phyloP scores from a whole-genome alignment of 2,797 vertebrate species.

The Ciconia nigra region DNA sequence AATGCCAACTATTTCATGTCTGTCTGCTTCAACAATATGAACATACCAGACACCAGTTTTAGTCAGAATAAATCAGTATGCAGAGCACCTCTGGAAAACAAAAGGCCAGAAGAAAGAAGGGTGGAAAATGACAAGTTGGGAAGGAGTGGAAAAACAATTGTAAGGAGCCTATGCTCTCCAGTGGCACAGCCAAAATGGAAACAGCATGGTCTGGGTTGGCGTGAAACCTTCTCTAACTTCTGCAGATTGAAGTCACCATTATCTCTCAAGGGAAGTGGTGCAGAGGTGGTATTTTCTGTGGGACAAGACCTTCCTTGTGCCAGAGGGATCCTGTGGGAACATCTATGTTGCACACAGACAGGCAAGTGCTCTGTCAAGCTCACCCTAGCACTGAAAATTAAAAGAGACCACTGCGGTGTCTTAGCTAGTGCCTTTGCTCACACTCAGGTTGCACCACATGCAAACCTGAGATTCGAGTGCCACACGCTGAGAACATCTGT shows the following conservation, averaged over 20 bases:
- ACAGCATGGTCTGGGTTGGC: not conserved
- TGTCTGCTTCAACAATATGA: not conserved
- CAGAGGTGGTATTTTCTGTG: not conserved
- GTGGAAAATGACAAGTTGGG: not conserved
- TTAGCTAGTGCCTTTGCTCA: not conserved
- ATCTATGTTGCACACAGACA: fast-evolving
- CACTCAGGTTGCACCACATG: fast-evolving
- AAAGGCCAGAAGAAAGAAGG: not conserved
- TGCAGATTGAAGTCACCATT: not conserved
- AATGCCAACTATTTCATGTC: not conserved
- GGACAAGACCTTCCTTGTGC: not conserved
- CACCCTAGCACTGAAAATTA: not conserved
- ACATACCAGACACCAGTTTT: not conserved
- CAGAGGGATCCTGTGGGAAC: not conserved
- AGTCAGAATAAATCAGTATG: not conserved
- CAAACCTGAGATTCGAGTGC: not conserved
- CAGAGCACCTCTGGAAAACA: not conserved
- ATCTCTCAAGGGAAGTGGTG: fast-evolving
- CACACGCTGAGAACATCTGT: not conserved
- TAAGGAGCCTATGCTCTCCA: not conserved
- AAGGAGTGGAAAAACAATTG: not conserved
- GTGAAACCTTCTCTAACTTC: not conserved
- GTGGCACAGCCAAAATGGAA: not conserved
- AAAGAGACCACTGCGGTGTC: fast-evolving
- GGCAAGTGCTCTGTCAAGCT: not conserved